Conservation (phyloP, 2,797 vertebrate genomes). For the Myotis pilosus region DNA sequence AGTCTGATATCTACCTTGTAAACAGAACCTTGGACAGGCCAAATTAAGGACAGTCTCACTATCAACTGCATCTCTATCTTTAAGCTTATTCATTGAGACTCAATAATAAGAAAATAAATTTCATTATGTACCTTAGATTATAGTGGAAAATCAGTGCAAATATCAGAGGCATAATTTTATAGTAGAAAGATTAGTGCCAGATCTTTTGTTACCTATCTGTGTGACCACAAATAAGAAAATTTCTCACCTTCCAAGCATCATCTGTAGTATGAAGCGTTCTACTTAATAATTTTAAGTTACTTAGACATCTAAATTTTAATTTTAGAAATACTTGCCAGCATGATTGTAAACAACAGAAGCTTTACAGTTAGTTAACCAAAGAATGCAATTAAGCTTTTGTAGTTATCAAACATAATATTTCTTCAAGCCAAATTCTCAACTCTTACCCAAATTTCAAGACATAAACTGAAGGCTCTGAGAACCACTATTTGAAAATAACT, state of each 20-base stretch:
- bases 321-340: background rate
- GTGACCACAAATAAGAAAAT: background rate
- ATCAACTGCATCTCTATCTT: background rate
- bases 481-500: background rate
- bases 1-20: background rate
- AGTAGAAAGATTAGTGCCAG: background rate
- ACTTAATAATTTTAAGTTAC: slow-evolving; percentile 4
- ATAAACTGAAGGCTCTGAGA: background rate
- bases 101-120: slow-evolving; percentile 8
- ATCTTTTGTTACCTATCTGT: background rate
- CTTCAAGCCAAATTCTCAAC: background rate
- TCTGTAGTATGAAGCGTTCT: background rate
- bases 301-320: background rate
- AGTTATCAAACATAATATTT: slow-evolving; percentile 22
- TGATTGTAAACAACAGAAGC: background rate
- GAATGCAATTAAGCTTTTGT: background rate
- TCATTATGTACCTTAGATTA: background rate
- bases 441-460: background rate
- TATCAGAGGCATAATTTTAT: background rate
- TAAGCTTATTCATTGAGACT: background rate
- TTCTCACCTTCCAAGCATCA: background rate
- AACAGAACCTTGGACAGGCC: background rate
- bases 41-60: background rate
- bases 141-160: background rate
- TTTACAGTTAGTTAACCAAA: background rate